Evolutionary conservation across 1,140 invertebrate genomes (phyloP).

Genomic region (Streblospio benedicti): DNA sequence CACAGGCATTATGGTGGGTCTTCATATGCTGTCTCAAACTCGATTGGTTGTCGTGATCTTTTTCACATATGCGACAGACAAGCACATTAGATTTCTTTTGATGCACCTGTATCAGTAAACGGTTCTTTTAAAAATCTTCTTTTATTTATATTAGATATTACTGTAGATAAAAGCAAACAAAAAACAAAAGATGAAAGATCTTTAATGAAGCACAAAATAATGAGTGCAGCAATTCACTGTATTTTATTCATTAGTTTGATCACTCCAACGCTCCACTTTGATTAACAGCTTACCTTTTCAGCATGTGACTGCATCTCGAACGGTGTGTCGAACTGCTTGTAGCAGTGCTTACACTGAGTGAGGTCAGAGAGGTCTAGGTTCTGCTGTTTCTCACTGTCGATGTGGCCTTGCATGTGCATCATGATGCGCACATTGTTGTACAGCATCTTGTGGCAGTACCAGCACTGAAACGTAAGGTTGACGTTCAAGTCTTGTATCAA

Average conservation of each 20-base stretch:
- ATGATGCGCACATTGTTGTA: slow-evolving; percentile 46
- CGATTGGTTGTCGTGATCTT: slow-evolving; percentile 30
- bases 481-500: no score
- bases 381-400: slow-evolving; percentile 40
- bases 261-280: neutral
- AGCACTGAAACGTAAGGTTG: slow-evolving; percentile 42
- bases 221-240: neutral
- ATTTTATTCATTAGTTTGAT: neutral
- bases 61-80: slow-evolving; percentile 44
- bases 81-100: slow-evolving; percentile 39
- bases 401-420: slow-evolving; percentile 46
- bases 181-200: no score
- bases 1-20: slow-evolving; percentile 33
- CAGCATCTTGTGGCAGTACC: slow-evolving; percentile 45
- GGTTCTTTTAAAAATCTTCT: neutral
- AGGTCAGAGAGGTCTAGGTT: slow-evolving; percentile 46
- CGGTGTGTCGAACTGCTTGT: slow-evolving; percentile 47
- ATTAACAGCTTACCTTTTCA: slow-evolving; percentile 38
- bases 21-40: slow-evolving; percentile 36
- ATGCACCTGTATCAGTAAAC: slow-evolving; percentile 32
- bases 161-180: neutral
- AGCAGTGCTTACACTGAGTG: slow-evolving; percentile 47
- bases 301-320: slow-evolving; percentile 48
- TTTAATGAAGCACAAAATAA: neutral
- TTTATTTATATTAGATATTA: neutral